phyloP scores from a whole-genome alignment of 2,888 invertebrate genomes.

The Auanema sp. region DNA sequence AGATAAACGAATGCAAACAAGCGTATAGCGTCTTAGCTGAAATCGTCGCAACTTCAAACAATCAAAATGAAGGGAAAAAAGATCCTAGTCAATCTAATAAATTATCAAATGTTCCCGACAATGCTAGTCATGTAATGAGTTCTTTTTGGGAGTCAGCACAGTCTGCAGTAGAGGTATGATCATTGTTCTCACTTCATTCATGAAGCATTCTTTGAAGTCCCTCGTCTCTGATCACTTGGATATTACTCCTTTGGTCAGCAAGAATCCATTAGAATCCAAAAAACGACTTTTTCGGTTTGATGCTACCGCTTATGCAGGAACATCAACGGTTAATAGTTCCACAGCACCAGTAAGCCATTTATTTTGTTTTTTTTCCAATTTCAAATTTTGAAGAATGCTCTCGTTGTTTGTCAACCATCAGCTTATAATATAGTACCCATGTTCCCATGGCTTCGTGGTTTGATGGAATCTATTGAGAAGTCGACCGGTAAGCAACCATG shows the following conservation, averaged over 20 bases:
- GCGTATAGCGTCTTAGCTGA: conserved; percentile 34
- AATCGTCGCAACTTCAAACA: conserved; percentile 21
- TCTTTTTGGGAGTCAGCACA: conserved; percentile 54
- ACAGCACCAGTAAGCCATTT: conserved; percentile 21
- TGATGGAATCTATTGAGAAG: conserved; percentile 81
- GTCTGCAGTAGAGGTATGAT: conserved; percentile 39
- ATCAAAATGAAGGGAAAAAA: neutral
- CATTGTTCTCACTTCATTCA: neutral
- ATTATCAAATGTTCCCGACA: neutral
- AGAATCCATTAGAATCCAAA: conserved; percentile 22
- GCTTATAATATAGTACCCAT: conserved; percentile 73
- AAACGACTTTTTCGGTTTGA: conserved; percentile 54
- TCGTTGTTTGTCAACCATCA: conserved; percentile 71
- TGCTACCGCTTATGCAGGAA: conserved; percentile 45
- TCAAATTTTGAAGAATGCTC: conserved; percentile 32
- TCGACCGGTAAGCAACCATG: conserved; percentile 37
- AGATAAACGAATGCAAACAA: conserved; percentile 37
- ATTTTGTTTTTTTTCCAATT: neutral
- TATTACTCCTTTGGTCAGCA: conserved; percentile 40
- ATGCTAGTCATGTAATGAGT: conserved; percentile 8
- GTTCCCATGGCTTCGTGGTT: conserved; percentile 80
- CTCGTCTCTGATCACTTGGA: conserved; percentile 57
- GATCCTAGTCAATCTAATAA: neutral
- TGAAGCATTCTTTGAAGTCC: conserved; percentile 11
- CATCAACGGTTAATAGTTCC: conserved; percentile 25